phyloP scores from a whole-genome alignment of 30 jellyfish, hydroid and myxozoan species.

The Aurelia aurita region DNA sequence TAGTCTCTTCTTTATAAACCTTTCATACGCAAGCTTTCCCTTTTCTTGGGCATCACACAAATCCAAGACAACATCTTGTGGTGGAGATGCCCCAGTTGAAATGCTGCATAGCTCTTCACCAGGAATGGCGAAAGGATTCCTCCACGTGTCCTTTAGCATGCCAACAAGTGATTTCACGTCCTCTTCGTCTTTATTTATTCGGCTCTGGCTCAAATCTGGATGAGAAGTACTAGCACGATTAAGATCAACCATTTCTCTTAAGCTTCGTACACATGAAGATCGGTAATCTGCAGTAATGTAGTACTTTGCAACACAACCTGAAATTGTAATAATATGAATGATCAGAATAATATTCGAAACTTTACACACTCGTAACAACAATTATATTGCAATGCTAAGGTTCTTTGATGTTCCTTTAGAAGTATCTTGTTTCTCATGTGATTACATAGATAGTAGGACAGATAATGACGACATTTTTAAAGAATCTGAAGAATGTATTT shows the following conservation, averaged over 20 bases:
- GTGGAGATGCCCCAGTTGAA: slow-evolving; percentile 48
- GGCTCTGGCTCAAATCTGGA: slow-evolving; percentile 35
- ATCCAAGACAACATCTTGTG: slow-evolving; percentile 30
- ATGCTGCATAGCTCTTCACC: slow-evolving; percentile 45
- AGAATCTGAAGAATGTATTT: too few species aligned
- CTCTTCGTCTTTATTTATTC: slow-evolving; percentile 22
- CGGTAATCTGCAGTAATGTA: slow-evolving; percentile 28
- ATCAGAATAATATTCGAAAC: too few species aligned
- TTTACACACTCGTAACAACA: too few species aligned
- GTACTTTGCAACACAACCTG: background rate
- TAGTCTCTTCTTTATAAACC: slow-evolving; percentile 14
- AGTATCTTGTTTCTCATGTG: too few species aligned
- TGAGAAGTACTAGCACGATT: background rate
- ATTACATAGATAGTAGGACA: too few species aligned
- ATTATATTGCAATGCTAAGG: too few species aligned
- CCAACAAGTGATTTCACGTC: slow-evolving; percentile 28
- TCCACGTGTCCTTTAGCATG: slow-evolving; percentile 43
- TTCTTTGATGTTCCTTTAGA: too few species aligned
- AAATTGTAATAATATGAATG: too few species aligned
- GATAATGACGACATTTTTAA: too few species aligned
- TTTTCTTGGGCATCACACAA: slow-evolving; percentile 13
- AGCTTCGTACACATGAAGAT: slow-evolving; percentile 14
- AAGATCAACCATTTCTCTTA: slow-evolving; percentile 29
- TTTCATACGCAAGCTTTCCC: slow-evolving; percentile 35
- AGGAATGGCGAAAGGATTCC: slow-evolving; percentile 46